Evolutionary conservation across 1,140 invertebrate genomes (phyloP).

Genomic region (Amphibalanus amphitrite): DNA sequence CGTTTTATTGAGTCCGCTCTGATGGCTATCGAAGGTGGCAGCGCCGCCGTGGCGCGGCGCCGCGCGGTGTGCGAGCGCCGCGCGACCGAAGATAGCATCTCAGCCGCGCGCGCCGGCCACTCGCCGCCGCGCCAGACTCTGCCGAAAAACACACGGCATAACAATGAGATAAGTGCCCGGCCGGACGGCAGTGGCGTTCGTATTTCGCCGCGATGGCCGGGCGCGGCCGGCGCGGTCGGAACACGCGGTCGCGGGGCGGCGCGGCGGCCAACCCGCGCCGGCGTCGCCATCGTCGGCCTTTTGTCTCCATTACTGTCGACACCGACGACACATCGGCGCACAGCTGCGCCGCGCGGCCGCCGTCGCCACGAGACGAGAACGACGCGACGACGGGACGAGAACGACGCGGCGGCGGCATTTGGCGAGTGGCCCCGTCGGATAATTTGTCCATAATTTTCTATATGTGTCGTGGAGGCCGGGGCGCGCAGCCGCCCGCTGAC

Average conservation of each 20-base stretch:
- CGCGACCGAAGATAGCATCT: not conserved
- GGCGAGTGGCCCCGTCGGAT: not conserved
- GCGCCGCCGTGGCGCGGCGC: not conserved
- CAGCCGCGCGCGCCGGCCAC: too few relatives aligned
- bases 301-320: not conserved
- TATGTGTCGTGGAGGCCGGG: not conserved
- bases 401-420: not conserved
- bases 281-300: not conserved
- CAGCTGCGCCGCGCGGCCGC: not conserved
- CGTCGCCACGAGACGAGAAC: too few relatives aligned
- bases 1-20: not conserved
- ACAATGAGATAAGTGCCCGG: not conserved
- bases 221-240: too few relatives aligned
- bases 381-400: not conserved
- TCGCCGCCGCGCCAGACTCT: too few relatives aligned
- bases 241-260: not conserved
- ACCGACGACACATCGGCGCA: not conserved
- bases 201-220: not conserved
- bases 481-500: not conserved
- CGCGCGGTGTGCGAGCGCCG: not conserved
- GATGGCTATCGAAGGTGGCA: not conserved
- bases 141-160: not conserved
- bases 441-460: not conserved
- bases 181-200: not conserved
- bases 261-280: too few relatives aligned